phyloP scores from a whole-genome alignment of 2,888 invertebrate species.

The Drosophila gaucha region DNA sequence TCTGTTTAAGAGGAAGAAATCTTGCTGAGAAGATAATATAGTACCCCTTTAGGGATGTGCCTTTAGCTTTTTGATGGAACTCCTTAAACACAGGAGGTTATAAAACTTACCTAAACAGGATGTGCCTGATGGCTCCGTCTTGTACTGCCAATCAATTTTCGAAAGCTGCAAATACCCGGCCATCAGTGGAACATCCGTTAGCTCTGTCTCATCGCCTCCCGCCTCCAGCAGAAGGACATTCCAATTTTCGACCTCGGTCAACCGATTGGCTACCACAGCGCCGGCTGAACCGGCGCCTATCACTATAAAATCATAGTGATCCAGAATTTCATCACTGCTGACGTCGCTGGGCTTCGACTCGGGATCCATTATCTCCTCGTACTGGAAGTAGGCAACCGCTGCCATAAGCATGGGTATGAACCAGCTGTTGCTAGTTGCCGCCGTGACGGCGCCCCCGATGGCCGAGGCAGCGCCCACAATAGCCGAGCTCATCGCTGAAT shows the following conservation, averaged over 20 bases:
- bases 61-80: too few relatives aligned
- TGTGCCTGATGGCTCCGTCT: constrained; percentile 94
- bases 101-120: constrained; percentile 92
- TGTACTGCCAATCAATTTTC: constrained; percentile 96
- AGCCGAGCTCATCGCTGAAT: constrained; percentile 87
- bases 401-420: constrained; percentile 94
- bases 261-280: constrained; percentile 93
- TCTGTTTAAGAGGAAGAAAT: too few relatives aligned
- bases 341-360: constrained; percentile 92
- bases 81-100: too few relatives aligned
- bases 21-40: too few relatives aligned
- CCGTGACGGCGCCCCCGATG: constrained; percentile 89
- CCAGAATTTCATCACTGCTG: constrained; percentile 87
- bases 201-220: constrained; percentile 95
- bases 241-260: constrained; percentile 92
- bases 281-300: constrained; percentile 95
- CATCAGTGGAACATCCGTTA: constrained; percentile 94
- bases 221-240: constrained; percentile 93
- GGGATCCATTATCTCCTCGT: constrained; percentile 93
- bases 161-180: constrained; percentile 95
- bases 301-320: constrained; percentile 92
- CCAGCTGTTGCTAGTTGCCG: constrained; percentile 90
- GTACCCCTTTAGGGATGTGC: too few relatives aligned
- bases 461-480: constrained; percentile 88
- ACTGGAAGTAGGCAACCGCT: constrained; percentile 94